These are phyloP conservation scores for Caenorhabditis sp. DNA, from an alignment of 2,888 invertebrate genomes.

Conservation along the genomic window DNA sequence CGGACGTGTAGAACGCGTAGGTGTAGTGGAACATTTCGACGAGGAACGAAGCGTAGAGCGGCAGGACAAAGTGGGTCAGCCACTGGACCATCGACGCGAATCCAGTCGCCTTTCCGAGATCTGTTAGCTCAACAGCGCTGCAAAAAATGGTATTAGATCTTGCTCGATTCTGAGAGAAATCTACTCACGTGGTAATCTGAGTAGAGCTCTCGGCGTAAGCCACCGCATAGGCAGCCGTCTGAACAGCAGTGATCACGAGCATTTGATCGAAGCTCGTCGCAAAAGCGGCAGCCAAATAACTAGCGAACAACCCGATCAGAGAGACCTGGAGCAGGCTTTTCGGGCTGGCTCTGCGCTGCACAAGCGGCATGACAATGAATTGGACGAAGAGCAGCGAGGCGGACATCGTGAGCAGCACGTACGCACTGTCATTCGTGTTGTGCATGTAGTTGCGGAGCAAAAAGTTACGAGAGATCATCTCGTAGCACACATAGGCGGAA, in stretches of 20 bases:
- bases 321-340: constrained; percentile 59
- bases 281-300: constrained; percentile 74
- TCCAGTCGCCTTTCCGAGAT: constrained; percentile 79
- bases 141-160: too few species aligned
- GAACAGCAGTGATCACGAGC: constrained; percentile 75
- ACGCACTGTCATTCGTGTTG: constrained; percentile 76
- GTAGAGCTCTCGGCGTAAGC: constrained; percentile 78
- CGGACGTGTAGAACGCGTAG: constrained; percentile 79
- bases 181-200: constrained; percentile 75
- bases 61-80: constrained; percentile 78
- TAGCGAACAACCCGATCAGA: constrained; percentile 65
- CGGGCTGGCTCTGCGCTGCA: constrained; percentile 72
- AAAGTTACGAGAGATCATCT: constrained; percentile 79
- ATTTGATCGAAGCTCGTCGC: constrained; percentile 75
- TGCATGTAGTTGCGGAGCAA: constrained; percentile 77
- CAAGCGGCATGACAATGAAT: constrained; percentile 75
- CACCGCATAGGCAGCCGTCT: constrained; percentile 77
- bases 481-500: constrained; percentile 78
- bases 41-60: constrained; percentile 77
- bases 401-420: constrained; percentile 77
- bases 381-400: constrained; percentile 74
- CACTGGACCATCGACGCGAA: constrained; percentile 78
- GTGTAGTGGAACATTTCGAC: constrained; percentile 76
- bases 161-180: not conserved
- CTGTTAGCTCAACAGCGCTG: constrained; percentile 76